phyloP scores from a whole-genome alignment of 2,113 vertebrate species.

The Nymphicus hollandicus region DNA sequence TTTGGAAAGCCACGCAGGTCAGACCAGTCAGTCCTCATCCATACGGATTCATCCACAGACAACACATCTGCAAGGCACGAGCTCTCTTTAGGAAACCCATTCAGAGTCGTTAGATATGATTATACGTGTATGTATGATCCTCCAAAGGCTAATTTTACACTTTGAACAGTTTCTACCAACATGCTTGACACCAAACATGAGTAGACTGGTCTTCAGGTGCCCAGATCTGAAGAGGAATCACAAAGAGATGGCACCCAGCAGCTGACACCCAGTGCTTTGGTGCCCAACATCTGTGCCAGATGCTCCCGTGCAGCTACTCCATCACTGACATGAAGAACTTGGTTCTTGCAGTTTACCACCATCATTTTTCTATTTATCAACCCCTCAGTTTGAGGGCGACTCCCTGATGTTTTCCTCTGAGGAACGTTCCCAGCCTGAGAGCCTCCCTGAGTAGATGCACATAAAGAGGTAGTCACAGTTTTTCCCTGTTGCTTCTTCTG shows the following conservation, averaged over 20 bases:
- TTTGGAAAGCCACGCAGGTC: neutral
- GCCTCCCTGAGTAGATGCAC: neutral
- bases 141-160: neutral
- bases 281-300: neutral
- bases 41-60: neutral
- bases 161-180: neutral
- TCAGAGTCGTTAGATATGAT: neutral
- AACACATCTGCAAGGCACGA: neutral
- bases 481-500: neutral
- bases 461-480: fast-evolving
- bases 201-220: neutral
- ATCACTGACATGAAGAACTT: neutral
- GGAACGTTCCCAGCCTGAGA: neutral
- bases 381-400: neutral
- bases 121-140: neutral
- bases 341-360: neutral
- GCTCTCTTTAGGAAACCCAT: neutral
- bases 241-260: neutral
- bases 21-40: neutral
- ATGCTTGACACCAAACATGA: neutral
- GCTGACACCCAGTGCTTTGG: neutral
- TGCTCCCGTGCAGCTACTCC: neutral
- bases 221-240: neutral
- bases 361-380: neutral
- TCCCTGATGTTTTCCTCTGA: neutral